These are phyloP conservation scores for Strix aluco DNA, from an alignment of 2,113 vertebrate species.

Conservation along the genomic window DNA sequence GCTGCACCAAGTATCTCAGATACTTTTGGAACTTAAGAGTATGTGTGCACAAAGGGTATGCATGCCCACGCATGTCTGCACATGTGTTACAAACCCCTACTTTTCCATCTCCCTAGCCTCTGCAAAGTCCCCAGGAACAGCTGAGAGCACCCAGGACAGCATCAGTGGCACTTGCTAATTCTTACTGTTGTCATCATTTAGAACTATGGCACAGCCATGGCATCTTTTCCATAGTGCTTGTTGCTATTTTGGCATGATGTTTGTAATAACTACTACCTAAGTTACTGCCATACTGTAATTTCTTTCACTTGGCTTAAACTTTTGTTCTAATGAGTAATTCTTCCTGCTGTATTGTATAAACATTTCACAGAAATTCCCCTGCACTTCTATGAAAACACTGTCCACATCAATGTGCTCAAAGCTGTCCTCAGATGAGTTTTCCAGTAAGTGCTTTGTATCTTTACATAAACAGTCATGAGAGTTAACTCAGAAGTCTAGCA, in stretches of 20 bases:
- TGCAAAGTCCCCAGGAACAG: background rate
- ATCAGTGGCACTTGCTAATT: background rate
- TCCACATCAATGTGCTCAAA: background rate
- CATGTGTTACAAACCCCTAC: background rate
- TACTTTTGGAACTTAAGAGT: background rate
- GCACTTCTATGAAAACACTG: background rate
- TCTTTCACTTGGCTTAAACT: background rate
- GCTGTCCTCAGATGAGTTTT: background rate
- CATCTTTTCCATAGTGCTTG: background rate
- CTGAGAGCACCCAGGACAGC: background rate
- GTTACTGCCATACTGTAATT: background rate
- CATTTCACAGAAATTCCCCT: constrained; percentile 13
- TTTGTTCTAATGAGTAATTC: background rate
- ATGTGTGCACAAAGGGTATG: background rate
- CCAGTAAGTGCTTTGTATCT: background rate
- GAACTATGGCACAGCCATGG: background rate
- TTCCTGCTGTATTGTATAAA: background rate
- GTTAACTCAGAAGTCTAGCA: background rate
- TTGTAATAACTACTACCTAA: background rate
- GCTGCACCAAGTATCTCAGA: background rate
- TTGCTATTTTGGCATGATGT: background rate
- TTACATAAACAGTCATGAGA: background rate
- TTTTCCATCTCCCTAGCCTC: background rate
- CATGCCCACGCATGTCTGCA: background rate
- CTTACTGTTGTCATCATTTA: background rate